Percentiles rank a stretch among this genome's conserved stretches.
Conservation (phyloP, 2,797 vertebrate species). For the Telmatherina bonti region DNA sequence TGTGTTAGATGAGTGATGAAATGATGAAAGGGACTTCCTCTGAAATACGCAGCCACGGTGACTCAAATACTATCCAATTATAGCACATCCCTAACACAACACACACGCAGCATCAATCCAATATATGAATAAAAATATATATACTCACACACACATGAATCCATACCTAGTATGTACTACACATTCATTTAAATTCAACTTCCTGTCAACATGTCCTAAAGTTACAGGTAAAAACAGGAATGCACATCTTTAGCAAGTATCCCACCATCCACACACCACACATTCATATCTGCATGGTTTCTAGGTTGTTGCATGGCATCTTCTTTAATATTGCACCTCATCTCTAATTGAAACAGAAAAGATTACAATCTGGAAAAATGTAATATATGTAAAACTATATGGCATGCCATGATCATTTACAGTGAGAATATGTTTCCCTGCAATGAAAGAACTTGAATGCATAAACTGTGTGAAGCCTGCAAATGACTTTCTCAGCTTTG, state of each 20-base stretch:
- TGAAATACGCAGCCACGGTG: constrained; percentile 56
- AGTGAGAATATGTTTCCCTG: not conserved
- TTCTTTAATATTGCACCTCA: not conserved
- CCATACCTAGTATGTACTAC: not conserved
- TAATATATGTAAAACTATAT: not conserved
- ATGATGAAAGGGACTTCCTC: constrained; percentile 71
- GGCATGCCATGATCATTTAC: not conserved
- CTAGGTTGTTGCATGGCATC: not conserved
- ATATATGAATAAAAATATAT: constrained; percentile 20
- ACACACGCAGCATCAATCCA: constrained; percentile 13
- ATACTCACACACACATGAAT: constrained; percentile 4
- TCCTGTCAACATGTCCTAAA: not conserved
- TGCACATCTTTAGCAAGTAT: not conserved
- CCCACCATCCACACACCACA: not conserved
- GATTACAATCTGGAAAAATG: constrained; percentile 4
- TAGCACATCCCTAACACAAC: constrained; percentile 29
- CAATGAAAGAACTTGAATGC: not conserved
- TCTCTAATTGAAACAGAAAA: not conserved
- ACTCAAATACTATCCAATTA: constrained; percentile 75
- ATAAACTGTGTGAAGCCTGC: constrained; percentile 8
- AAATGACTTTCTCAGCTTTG: not conserved
- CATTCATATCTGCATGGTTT: not conserved
- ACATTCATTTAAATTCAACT: constrained; percentile 15
- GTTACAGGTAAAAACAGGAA: not conserved
- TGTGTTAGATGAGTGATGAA: constrained; percentile 55